Conservation (phyloP, 2,888 invertebrate species). For the Apeira syringaria region DNA sequence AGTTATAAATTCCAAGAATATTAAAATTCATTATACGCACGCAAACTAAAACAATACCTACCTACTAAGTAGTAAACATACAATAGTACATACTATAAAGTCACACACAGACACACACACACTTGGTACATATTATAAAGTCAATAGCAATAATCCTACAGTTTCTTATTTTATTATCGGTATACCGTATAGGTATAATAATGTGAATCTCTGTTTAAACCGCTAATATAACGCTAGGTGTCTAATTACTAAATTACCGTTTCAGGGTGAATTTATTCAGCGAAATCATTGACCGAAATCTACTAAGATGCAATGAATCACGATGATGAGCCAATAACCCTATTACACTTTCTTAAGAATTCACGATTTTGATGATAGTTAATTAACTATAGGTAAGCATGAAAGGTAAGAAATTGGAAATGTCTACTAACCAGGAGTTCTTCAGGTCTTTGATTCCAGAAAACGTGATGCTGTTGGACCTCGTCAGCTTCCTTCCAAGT, state of each 20-base stretch:
- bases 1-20: constrained; percentile 3
- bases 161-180: too few species aligned
- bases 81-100: too few species aligned
- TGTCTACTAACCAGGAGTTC: constrained; percentile 82
- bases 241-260: constrained; percentile 43
- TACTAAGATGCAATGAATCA: constrained; percentile 17
- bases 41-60: constrained; percentile 5
- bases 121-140: too few species aligned
- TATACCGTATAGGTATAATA: too few species aligned
- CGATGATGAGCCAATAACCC: constrained; percentile 16
- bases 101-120: too few species aligned
- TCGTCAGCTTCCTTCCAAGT: constrained; percentile 75
- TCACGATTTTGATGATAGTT: too few species aligned
- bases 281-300: constrained; percentile 37
- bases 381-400: too few species aligned
- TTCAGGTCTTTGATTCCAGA: constrained; percentile 80
- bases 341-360: not conserved
- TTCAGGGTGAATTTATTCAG: constrained; percentile 39
- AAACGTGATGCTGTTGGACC: constrained; percentile 86
- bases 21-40: not conserved
- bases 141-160: too few species aligned
- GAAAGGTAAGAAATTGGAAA: not conserved
- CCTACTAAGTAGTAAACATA: too few species aligned
- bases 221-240: constrained; percentile 34
- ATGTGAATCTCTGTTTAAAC: constrained; percentile 20